A percentile compares a stretch with the other conserved stretches of the same genome.
Conservation (phyloP, 1,140 invertebrate species). For the Ceratitis capitata region DNA sequence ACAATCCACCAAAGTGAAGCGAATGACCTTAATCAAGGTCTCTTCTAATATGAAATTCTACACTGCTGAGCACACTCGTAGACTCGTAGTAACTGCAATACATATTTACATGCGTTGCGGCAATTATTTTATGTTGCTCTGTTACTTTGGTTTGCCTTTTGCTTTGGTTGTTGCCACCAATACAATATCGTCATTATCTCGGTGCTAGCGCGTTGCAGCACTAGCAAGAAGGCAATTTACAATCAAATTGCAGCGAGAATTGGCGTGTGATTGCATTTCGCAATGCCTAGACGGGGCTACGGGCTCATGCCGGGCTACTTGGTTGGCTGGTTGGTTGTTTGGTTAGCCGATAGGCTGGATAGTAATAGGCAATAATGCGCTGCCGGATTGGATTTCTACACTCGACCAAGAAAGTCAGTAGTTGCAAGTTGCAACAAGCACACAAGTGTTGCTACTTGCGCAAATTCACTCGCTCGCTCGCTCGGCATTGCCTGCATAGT, state of each 20-base stretch:
- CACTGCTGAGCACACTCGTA: neutral
- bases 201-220: neutral
- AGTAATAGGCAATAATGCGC: neutral
- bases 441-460: neutral
- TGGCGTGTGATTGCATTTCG: slow-evolving; percentile 1
- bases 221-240: neutral
- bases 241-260: slow-evolving; percentile 18
- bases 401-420: neutral
- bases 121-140: too few relatives aligned
- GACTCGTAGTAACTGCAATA: too few relatives aligned
- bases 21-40: slow-evolving; percentile 64
- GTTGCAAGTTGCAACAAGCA: neutral
- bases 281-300: neutral
- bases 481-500: too few relatives aligned
- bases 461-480: neutral
- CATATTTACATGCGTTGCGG: too few relatives aligned
- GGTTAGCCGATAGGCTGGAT: neutral
- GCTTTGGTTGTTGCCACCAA: neutral
- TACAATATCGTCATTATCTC: neutral
- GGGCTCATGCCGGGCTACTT: neutral
- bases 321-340: neutral
- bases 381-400: neutral
- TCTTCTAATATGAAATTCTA: slow-evolving; percentile 48
- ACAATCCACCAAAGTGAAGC: slow-evolving; percentile 46
- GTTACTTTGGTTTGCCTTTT: too few relatives aligned